These are phyloP conservation scores for Therioaphis trifolii DNA, from an alignment of 2,888 invertebrate species.

Conservation along the genomic window DNA sequence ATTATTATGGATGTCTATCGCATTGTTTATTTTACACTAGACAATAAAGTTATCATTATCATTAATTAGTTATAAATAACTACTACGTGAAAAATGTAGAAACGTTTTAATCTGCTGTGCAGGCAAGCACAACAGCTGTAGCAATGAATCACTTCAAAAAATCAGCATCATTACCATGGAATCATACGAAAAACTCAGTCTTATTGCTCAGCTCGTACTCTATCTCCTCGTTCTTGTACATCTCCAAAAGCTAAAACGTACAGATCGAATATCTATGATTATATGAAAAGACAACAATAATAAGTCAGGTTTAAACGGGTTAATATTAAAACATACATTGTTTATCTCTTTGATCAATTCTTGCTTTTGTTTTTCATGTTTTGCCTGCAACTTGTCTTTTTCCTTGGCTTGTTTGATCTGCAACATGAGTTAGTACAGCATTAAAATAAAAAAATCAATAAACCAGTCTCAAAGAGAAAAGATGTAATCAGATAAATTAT, in stretches of 20 bases:
- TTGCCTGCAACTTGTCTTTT: constrained; percentile 89
- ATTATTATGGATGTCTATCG: constrained; percentile 12
- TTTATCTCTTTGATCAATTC: constrained; percentile 89
- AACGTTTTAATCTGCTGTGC: constrained; percentile 28
- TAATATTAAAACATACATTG: constrained; percentile 74
- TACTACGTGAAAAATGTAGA: constrained; percentile 47
- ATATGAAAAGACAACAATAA: constrained; percentile 52
- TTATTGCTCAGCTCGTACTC: constrained; percentile 90
- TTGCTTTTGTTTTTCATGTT: constrained; percentile 92
- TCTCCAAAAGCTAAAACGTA: constrained; percentile 82
- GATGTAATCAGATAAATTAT: too few relatives aligned
- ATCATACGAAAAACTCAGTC: constrained; percentile 89
- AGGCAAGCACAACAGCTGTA: not conserved
- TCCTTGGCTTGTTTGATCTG: constrained; percentile 90
- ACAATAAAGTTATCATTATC: constrained; percentile 14
- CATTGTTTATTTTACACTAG: constrained; percentile 28
- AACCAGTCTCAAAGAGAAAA: too few relatives aligned
- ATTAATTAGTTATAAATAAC: not conserved
- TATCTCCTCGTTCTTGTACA: constrained; percentile 93
- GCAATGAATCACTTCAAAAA: not conserved
- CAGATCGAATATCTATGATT: constrained; percentile 58
- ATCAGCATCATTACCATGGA: not conserved
- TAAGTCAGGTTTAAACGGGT: constrained; percentile 63
- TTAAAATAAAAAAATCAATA: not conserved
- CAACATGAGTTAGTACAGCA: constrained; percentile 65